A percentile compares a stretch with the other conserved stretches of the same genome.
Conservation (phyloP, 1,140 invertebrate species). For the Colletes latitarsis region DNA sequence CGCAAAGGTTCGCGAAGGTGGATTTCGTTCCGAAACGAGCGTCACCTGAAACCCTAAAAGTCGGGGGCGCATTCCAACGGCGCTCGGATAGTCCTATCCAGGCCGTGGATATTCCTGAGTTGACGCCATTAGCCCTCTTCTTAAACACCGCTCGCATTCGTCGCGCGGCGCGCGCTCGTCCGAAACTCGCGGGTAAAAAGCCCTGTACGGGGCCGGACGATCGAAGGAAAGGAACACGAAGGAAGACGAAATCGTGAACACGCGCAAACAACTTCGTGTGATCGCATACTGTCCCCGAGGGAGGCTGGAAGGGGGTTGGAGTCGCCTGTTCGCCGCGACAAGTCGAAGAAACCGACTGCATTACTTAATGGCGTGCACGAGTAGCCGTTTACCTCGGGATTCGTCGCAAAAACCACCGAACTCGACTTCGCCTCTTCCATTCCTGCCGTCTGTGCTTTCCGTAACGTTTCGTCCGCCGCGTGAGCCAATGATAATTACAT, state of each 20-base stretch:
- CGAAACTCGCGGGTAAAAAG: slow-evolving; percentile 67
- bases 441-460: not conserved
- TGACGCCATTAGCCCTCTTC: slow-evolving; percentile 71
- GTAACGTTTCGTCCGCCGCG: slow-evolving; percentile 19
- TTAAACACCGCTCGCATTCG: slow-evolving; percentile 55
- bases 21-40: not conserved
- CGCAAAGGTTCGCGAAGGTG: not conserved
- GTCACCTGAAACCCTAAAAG: slow-evolving; percentile 34
- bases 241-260: slow-evolving; percentile 46
- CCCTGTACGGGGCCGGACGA: slow-evolving; percentile 29
- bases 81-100: slow-evolving; percentile 55
- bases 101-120: slow-evolving; percentile 56
- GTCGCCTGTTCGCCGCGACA: slow-evolving; percentile 61
- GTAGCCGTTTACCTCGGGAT: slow-evolving; percentile 62
- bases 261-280: slow-evolving; percentile 48
- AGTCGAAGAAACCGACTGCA: slow-evolving; percentile 72
- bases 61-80: slow-evolving; percentile 35
- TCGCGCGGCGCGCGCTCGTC: slow-evolving; percentile 52
- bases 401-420: slow-evolving; percentile 48
- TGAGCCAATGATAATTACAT: slow-evolving; percentile 70
- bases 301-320: not conserved
- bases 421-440: not conserved
- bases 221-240: slow-evolving; percentile 25
- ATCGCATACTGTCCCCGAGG: slow-evolving; percentile 43
- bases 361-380: slow-evolving; percentile 74